Conservation (phyloP, 1,140 invertebrate species). For the Eubasilissa regina region DNA sequence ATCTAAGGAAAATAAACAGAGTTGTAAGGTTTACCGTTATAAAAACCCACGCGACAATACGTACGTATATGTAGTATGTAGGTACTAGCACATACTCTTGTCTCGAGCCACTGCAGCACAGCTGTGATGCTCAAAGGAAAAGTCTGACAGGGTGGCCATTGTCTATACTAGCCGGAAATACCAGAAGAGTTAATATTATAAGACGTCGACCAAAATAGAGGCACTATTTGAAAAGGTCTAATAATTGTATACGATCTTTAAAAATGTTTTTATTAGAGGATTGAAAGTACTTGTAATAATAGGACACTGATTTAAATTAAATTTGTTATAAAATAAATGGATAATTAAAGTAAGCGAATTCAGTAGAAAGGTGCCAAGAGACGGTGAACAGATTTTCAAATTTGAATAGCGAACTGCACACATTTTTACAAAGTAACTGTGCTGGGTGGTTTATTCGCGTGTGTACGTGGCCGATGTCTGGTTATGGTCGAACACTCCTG, state of each 20-base stretch:
- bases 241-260: background rate
- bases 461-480: conserved; percentile 45
- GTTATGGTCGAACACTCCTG: conserved; percentile 57
- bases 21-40: background rate
- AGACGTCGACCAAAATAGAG: conserved; percentile 1
- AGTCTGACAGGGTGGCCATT: conserved; percentile 37
- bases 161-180: conserved; percentile 43
- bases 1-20: conserved; percentile 7
- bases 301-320: background rate
- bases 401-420: background rate
- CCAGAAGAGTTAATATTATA: background rate
- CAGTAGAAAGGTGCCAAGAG: background rate
- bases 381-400: background rate
- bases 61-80: background rate
- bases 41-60: background rate
- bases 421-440: background rate
- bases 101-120: background rate
- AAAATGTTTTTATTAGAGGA: too few species aligned
- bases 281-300: background rate
- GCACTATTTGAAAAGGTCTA: conserved; percentile 1
- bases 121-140: conserved; percentile 15
- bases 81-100: background rate
- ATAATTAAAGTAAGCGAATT: background rate
- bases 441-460: conserved; percentile 19
- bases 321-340: background rate